Evolutionary conservation across 2,797 vertebrate species (phyloP).

Genomic region (Phylloscopus collybita): DNA sequence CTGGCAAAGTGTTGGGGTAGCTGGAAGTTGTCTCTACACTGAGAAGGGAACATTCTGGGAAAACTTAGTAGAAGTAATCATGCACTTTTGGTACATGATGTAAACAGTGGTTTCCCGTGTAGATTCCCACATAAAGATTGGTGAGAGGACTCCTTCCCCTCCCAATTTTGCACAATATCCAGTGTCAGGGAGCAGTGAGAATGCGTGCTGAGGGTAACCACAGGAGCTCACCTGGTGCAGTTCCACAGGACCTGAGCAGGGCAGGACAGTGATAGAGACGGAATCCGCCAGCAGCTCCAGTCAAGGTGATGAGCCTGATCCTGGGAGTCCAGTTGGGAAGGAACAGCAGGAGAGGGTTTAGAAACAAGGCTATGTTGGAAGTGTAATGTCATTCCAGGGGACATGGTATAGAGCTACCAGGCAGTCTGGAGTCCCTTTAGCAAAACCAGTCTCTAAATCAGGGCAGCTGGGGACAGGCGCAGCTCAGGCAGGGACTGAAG

Average conservation of each 20-base stretch:
- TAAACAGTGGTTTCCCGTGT: background rate
- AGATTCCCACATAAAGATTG: background rate
- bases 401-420: background rate
- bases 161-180: background rate
- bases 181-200: background rate
- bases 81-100: background rate
- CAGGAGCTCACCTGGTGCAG: background rate
- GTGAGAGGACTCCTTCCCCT: background rate
- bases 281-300: background rate
- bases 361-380: background rate
- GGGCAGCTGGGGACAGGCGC: background rate
- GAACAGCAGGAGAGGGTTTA: background rate
- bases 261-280: background rate
- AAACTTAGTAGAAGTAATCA: background rate
- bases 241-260: background rate
- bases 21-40: background rate
- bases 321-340: background rate
- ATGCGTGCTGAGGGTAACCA: background rate
- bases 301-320: background rate
- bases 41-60: background rate
- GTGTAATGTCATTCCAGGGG: background rate
- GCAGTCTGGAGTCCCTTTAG: background rate
- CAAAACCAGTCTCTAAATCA: background rate
- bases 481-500: background rate
- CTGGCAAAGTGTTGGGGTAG: background rate